Evolutionary conservation across 2,888 invertebrate genomes (phyloP).

Genomic region (Electrophaes corylata): DNA sequence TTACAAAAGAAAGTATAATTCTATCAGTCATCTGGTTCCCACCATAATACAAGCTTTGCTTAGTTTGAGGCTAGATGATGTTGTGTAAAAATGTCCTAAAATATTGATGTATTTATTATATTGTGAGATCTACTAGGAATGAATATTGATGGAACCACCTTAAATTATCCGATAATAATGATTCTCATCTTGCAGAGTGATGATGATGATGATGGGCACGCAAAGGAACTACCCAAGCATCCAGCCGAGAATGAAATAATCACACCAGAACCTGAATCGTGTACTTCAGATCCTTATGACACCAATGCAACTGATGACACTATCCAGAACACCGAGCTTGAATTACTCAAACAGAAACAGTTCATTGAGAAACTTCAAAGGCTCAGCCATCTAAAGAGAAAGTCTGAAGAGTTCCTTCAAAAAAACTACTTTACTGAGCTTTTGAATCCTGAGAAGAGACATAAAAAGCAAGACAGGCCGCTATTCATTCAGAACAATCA

Average conservation of each 20-base stretch:
- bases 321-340: constrained; percentile 60
- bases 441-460: constrained; percentile 68
- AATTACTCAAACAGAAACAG: constrained; percentile 70
- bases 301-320: constrained; percentile 55
- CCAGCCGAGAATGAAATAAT: constrained; percentile 58
- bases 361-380: constrained; percentile 77
- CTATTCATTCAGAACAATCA: constrained; percentile 58
- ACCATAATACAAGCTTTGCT: too few species aligned
- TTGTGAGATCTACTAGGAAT: too few species aligned
- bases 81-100: too few species aligned
- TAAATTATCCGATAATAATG: too few species aligned
- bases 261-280: constrained; percentile 63
- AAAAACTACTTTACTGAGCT: constrained; percentile 73
- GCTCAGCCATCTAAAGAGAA: constrained; percentile 74
- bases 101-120: too few species aligned
- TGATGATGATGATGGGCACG: constrained; percentile 65
- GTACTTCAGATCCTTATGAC: constrained; percentile 64
- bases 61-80: too few species aligned
- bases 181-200: constrained; percentile 64
- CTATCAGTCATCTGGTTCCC: too few species aligned
- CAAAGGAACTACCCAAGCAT: constrained; percentile 63
- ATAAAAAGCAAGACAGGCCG: constrained; percentile 70
- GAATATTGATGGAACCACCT: too few species aligned
- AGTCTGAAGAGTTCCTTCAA: constrained; percentile 76
- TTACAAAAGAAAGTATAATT: too few species aligned